Percentiles rank a stretch among this genome's conserved stretches.
These are phyloP conservation scores for Tragopan temminckii DNA, from an alignment of 2,797 vertebrate genomes.

Conservation along the genomic window DNA sequence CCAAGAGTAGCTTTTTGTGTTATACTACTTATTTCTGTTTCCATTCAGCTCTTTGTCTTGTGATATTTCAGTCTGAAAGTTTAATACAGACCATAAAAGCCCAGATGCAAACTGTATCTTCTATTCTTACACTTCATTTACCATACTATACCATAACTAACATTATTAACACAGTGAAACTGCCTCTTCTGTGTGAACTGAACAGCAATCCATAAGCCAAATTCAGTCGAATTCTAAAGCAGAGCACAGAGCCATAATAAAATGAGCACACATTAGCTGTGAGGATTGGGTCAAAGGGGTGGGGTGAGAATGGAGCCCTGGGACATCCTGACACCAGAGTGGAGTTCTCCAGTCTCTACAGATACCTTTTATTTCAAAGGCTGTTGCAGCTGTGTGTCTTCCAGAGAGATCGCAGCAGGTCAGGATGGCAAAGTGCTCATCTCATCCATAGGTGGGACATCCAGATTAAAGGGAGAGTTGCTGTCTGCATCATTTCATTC, in stretches of 20 bases:
- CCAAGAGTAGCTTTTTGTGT: background rate
- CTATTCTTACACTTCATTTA: background rate
- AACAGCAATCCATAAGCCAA: background rate
- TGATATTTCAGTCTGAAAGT: background rate
- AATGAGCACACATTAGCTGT: background rate
- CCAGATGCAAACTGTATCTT: background rate
- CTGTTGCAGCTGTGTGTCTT: background rate
- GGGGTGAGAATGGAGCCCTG: background rate
- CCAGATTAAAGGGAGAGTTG: background rate
- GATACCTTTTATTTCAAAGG: background rate
- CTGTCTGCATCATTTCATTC: background rate
- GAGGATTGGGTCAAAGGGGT: accelerated
- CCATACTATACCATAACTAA: background rate
- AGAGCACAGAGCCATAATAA: background rate
- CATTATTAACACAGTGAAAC: background rate
- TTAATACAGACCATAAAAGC: background rate
- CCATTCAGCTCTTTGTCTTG: background rate
- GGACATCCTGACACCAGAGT: accelerated
- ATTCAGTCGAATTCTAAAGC: background rate
- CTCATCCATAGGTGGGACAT: background rate
- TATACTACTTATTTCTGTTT: background rate
- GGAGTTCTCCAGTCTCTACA: background rate
- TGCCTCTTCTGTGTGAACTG: background rate
- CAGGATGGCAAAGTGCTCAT: background rate
- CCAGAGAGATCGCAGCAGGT: background rate